Conservation (phyloP, 1,140 invertebrate genomes). For the Geopemphigus sp. region DNA sequence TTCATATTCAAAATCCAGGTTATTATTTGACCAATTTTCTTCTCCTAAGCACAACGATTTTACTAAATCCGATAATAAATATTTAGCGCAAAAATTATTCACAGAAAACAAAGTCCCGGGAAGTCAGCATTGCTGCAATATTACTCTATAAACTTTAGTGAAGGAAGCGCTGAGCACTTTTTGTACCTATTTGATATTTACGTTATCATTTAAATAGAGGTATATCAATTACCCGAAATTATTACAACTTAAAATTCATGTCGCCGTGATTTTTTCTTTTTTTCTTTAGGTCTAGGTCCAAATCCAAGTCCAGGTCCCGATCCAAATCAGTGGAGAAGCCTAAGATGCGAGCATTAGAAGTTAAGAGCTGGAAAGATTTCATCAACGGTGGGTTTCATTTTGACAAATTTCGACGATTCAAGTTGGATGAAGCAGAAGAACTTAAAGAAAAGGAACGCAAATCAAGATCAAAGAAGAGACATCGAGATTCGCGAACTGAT, state of each 20-base stretch:
- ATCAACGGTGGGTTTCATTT: conserved; percentile 42
- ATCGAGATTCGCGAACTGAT: background rate
- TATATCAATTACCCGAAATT: conserved; percentile 46
- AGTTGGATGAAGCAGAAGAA: conserved; percentile 36
- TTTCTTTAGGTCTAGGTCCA: too few relatives aligned
- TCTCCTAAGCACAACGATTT: background rate
- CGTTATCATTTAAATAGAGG: conserved; percentile 47
- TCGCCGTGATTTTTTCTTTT: background rate
- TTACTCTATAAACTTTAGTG: conserved; percentile 44
- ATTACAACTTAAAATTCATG: conserved; percentile 34
- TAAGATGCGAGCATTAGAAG: conserved; percentile 36
- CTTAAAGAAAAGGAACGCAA: conserved; percentile 33
- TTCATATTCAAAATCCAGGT: conserved; percentile 42
- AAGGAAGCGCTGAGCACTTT: conserved; percentile 48
- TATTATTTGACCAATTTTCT: conserved; percentile 37
- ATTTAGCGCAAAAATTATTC: conserved; percentile 47
- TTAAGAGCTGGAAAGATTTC: conserved; percentile 49
- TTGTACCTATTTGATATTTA: conserved; percentile 50
- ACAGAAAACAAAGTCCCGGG: conserved; percentile 48
- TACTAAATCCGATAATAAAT: conserved; percentile 46
- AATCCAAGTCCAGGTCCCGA: background rate
- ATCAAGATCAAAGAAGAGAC: conserved; percentile 5
- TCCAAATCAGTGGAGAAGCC: conserved; percentile 34
- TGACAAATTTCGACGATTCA: conserved; percentile 39
- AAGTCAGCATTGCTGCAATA: conserved; percentile 43